A percentile compares a stretch with the other conserved stretches of the same genome.
These are phyloP conservation scores for Centrocercus urophasianus DNA, from an alignment of 2,113 vertebrate genomes.

Conservation along the genomic window DNA sequence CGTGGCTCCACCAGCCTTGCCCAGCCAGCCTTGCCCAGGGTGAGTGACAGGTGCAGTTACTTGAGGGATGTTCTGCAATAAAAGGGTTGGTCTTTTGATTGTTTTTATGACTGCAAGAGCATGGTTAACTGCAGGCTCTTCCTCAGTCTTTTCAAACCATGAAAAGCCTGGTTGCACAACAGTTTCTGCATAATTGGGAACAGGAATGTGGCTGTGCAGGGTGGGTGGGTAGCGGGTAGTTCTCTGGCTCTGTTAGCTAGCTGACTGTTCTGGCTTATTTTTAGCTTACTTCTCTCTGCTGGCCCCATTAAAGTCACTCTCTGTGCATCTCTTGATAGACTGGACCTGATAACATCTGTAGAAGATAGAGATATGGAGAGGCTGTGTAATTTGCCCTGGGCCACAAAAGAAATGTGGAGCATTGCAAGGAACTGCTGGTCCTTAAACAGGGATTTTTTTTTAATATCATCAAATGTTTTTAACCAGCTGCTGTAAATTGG, in stretches of 20 bases:
- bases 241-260: not conserved
- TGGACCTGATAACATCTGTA: slow-evolving; percentile 45
- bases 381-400: not conserved
- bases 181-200: not conserved
- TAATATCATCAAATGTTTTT: not conserved
- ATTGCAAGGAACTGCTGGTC: not conserved
- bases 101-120: not conserved
- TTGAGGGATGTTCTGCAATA: not conserved
- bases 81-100: not conserved
- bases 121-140: not conserved
- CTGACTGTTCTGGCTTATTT: not conserved
- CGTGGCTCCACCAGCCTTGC: not conserved
- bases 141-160: not conserved
- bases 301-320: not conserved
- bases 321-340: not conserved
- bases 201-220: not conserved
- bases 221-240: not conserved
- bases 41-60: not conserved
- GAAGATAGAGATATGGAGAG: not conserved
- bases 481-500: not conserved
- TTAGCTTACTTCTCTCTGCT: not conserved
- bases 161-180: not conserved
- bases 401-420: not conserved
- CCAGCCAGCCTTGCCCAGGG: not conserved
- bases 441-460: not conserved